Conservation (phyloP, 2,888 invertebrate species). For the Rhamnusium bicolor region DNA sequence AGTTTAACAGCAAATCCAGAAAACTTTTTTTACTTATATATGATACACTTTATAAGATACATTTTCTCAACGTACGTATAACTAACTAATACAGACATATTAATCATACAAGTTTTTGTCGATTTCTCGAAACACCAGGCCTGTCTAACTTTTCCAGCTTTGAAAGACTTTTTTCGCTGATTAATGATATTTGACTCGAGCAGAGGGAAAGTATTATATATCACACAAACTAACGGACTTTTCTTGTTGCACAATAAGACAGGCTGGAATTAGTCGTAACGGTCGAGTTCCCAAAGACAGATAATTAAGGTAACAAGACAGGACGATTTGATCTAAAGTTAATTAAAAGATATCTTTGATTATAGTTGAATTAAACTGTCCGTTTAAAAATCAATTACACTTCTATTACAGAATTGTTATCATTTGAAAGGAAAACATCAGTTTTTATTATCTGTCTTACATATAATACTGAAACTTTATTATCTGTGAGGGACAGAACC, state of each 20-base stretch:
- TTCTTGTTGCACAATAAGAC: slow-evolving; percentile 14
- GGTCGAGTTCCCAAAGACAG: background rate
- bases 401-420: background rate
- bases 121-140: slow-evolving; percentile 5
- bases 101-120: slow-evolving; percentile 24
- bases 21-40: background rate
- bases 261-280: background rate
- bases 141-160: slow-evolving; percentile 27
- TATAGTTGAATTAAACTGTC: background rate
- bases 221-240: slow-evolving; percentile 8
- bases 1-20: background rate
- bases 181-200: slow-evolving; percentile 29
- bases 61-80: background rate
- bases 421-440: too few relatives aligned
- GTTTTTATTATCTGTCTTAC: too few relatives aligned
- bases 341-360: slow-evolving; percentile 4
- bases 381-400: background rate
- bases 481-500: too few relatives aligned
- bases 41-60: background rate
- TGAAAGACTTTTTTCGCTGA: slow-evolving; percentile 20
- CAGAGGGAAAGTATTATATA: slow-evolving; percentile 28
- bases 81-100: slow-evolving; percentile 19
- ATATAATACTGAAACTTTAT: too few relatives aligned
- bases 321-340: background rate
- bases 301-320: background rate